phyloP scores from a whole-genome alignment of 1,140 invertebrate genomes.

The Heliothis subflexa region DNA sequence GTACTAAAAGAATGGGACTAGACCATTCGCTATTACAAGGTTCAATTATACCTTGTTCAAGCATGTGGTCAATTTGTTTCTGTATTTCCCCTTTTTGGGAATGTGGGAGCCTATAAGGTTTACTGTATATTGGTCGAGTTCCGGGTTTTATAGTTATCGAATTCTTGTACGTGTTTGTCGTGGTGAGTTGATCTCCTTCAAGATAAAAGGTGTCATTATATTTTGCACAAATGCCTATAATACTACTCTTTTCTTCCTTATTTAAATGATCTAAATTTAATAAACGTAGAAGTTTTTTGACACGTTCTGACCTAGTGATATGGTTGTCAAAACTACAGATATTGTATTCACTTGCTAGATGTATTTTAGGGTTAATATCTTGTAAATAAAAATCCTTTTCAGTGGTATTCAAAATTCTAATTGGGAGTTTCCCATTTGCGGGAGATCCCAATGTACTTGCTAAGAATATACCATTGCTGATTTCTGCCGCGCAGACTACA shows the following conservation, averaged over 20 bases:
- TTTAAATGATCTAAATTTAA: too few relatives aligned
- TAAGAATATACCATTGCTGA: constrained; percentile 49
- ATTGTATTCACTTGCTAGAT: constrained; percentile 42
- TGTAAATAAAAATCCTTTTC: constrained; percentile 43
- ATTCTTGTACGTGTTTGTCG: constrained; percentile 56
- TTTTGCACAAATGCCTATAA: constrained; percentile 61
- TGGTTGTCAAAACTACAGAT: constrained; percentile 47
- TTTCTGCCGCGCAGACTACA: constrained; percentile 46
- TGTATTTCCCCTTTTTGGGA: constrained; percentile 49
- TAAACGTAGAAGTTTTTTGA: constrained; percentile 48
- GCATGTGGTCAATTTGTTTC: constrained; percentile 48
- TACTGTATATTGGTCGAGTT: too few relatives aligned
- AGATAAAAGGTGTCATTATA: constrained; percentile 58
- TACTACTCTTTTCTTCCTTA: too few relatives aligned
- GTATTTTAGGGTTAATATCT: constrained; percentile 47
- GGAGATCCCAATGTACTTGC: constrained; percentile 49
- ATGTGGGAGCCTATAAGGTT: constrained; percentile 60
- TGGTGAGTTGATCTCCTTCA: constrained; percentile 52
- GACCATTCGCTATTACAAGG: constrained; percentile 50
- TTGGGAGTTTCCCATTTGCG: constrained; percentile 40
- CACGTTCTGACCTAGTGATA: constrained; percentile 37
- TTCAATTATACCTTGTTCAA: constrained; percentile 52
- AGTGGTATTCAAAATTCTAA: constrained; percentile 53
- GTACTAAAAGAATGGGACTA: constrained; percentile 23
- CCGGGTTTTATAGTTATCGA: constrained; percentile 53